Evolutionary conservation across 2,888 invertebrate species (phyloP).

Genomic region (Tetropium fuscum): DNA sequence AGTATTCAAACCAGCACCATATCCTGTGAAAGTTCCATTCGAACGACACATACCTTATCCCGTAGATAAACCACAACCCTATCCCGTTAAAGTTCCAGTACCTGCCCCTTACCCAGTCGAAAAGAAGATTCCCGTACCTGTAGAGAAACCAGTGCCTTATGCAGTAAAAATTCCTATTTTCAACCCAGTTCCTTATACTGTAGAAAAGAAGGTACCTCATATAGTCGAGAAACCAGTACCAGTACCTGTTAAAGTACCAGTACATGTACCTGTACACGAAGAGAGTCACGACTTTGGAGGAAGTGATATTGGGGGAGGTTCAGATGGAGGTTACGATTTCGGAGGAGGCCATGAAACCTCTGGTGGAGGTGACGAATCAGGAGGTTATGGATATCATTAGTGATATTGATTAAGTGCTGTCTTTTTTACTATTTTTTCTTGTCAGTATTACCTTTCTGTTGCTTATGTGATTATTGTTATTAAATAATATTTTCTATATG

Average conservation of each 20-base stretch:
- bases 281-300: constrained; percentile 44
- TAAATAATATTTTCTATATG: constrained; percentile 50
- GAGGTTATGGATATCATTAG: constrained; percentile 43
- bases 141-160: constrained; percentile 77
- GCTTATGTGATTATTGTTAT: constrained; percentile 54
- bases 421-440: constrained; percentile 46
- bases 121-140: constrained; percentile 75
- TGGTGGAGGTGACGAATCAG: no score
- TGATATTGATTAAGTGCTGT: constrained; percentile 29
- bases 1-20: constrained; percentile 78
- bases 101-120: constrained; percentile 79
- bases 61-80: constrained; percentile 83
- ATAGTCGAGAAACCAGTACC: constrained; percentile 72
- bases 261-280: constrained; percentile 70
- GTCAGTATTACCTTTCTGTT: constrained; percentile 58
- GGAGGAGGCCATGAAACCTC: no score
- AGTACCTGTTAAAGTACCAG: constrained; percentile 77
- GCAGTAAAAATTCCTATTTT: constrained; percentile 72
- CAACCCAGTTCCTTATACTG: constrained; percentile 74
- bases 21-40: constrained; percentile 76
- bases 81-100: constrained; percentile 79
- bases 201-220: constrained; percentile 61
- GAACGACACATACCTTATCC: constrained; percentile 80
- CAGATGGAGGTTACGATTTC: constrained; percentile 40
- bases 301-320: constrained; percentile 44